Base-by-base conservation (phyloP, 2,113 vertebrate species). In the Fregata magnificens region DNA sequence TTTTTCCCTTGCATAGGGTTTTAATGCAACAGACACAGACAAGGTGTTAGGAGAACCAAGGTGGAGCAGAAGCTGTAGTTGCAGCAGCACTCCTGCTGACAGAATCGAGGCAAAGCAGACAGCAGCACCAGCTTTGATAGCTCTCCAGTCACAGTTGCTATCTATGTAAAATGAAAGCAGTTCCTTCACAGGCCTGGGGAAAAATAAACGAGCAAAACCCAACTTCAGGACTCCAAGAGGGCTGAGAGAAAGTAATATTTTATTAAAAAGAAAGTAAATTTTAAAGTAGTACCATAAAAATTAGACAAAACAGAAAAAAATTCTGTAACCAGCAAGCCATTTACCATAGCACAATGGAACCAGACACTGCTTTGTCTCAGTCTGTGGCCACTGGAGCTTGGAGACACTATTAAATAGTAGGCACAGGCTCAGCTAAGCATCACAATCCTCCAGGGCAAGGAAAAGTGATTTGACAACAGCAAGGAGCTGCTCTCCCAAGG, bases 251-350 rank as follows among this genome's bases (percentile, higher is more conserved):
- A 11, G 32, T 25, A 53, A 13, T 62, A 73, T 73, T 97, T 95
- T 96, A 97, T 93, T 96, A 12, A 82, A 76, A 73, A 47, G 38
- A 65, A 81, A 86, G 32, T 47, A 81, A 63, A 72, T 74, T 95
- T 89, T 91, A 45, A 90, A 67, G 59, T 56, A 82, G 47, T 79
- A 55, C n/a, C 65, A 44, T 24, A 61, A 90, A 74, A 86, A 73
- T 45, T 10, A 44, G 55, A 62, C 22, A 84, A 86, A 90, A 83
- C 18, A 45, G 52, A 9, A 59, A 22, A 71, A n/a, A 25, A 5
- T 3, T 86, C 63, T 67, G 16, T 78, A 82, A 47, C 31, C 32
- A 84, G 50, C 42, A 86, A 89, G 36, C 9, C 49, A 56, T 59
- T 78, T 59, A 36, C 28, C 49, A 21, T 5, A 86, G 65, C 47